Evolutionary conservation across 2,888 invertebrate species (phyloP).

Genomic region (Hoplodrina ambigua): DNA sequence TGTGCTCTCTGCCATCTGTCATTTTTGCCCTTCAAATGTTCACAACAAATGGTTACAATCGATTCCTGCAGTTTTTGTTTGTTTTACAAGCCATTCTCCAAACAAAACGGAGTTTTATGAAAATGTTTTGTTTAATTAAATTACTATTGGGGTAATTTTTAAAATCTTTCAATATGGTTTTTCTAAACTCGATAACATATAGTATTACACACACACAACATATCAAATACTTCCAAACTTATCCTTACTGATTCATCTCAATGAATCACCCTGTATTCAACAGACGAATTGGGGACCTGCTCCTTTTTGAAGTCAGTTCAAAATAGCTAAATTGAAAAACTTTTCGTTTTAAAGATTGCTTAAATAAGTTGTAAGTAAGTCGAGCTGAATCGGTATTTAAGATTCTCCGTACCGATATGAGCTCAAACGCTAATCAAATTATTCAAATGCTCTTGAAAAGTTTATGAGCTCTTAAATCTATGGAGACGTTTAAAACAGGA

Average conservation of each 20-base stretch:
- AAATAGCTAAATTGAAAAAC: slow-evolving; percentile 48
- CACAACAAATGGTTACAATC: too few species aligned
- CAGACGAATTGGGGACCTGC: not conserved
- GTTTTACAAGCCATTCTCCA: too few species aligned
- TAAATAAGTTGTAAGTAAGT: slow-evolving; percentile 49
- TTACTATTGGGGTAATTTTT: too few species aligned
- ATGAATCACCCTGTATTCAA: not conserved
- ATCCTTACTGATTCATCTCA: not conserved
- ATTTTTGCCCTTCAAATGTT: too few species aligned
- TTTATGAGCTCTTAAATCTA: slow-evolving; percentile 47
- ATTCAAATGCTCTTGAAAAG: slow-evolving; percentile 56
- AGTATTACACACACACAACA: not conserved
- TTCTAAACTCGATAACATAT: not conserved
- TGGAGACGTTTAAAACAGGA: slow-evolving; percentile 27
- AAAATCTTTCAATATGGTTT: not conserved
- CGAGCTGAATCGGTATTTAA: slow-evolving; percentile 50
- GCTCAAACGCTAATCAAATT: slow-evolving; percentile 58
- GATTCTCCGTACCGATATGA: slow-evolving; percentile 53
- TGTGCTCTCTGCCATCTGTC: too few species aligned
- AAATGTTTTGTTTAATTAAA: too few species aligned
- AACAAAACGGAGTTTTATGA: too few species aligned
- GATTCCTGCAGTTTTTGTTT: too few species aligned
- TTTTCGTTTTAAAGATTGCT: slow-evolving; percentile 50
- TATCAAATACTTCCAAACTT: not conserved
- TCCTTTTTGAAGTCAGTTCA: slow-evolving; percentile 20